These are phyloP conservation scores for Blomia tropicalis DNA, from an alignment of 2,888 invertebrate species.

Conservation along the genomic window DNA sequence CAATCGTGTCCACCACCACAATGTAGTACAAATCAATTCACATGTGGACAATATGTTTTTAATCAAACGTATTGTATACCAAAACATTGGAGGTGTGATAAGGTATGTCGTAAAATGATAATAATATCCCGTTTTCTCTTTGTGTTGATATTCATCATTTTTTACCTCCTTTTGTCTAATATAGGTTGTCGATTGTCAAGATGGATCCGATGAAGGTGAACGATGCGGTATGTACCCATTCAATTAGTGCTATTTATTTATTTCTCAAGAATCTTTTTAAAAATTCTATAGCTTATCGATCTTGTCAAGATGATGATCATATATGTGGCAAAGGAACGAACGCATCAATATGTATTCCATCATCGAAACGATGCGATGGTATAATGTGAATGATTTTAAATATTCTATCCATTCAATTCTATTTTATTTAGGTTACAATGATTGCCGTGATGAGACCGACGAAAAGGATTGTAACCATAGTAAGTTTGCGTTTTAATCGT, in stretches of 20 bases:
- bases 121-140: too few species aligned
- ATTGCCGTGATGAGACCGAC: constrained; percentile 56
- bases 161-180: neutral
- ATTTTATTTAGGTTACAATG: constrained; percentile 43
- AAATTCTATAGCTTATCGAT: constrained; percentile 56
- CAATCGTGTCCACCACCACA: constrained; percentile 82
- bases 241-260: neutral
- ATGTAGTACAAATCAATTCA: constrained; percentile 67
- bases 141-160: neutral
- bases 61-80: constrained; percentile 91
- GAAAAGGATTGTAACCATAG: constrained; percentile 54
- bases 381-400: neutral
- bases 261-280: neutral
- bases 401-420: neutral
- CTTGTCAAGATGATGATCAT: constrained; percentile 71
- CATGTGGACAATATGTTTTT: constrained; percentile 57
- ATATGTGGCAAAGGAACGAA: constrained; percentile 48
- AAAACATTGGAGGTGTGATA: constrained; percentile 81
- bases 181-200: constrained; percentile 63
- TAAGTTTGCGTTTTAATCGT: constrained; percentile 25
- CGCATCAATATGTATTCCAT: constrained; percentile 64
- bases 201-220: constrained; percentile 81
- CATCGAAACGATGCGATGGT: constrained; percentile 77
- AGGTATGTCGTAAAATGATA: constrained; percentile 41
- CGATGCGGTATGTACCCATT: constrained; percentile 66